Conservation (phyloP, 2,888 invertebrate genomes). For the Sphaerophoria rueppellii region DNA sequence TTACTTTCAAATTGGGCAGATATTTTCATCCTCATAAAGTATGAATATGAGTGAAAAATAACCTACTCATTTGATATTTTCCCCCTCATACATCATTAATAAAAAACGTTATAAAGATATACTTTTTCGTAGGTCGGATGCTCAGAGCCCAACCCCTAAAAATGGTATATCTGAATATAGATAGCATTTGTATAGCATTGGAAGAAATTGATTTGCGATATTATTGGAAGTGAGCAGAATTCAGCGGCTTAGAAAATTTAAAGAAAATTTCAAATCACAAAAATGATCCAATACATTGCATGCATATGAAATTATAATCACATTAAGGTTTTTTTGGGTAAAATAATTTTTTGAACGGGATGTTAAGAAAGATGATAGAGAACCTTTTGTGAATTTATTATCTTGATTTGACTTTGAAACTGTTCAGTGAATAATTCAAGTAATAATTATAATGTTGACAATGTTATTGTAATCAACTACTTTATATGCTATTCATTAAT, state of each 20-base stretch:
- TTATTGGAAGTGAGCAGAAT: slow-evolving; percentile 43
- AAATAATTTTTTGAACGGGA: slow-evolving; percentile 13
- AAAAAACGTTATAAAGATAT: slow-evolving; percentile 5
- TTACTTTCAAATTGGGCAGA: slow-evolving; percentile 1
- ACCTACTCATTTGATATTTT: slow-evolving; percentile 25
- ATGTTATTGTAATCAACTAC: background rate
- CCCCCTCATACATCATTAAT: slow-evolving; percentile 29
- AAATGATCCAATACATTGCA: slow-evolving; percentile 36
- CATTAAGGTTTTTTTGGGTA: slow-evolving; percentile 27
- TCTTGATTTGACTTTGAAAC: slow-evolving; percentile 40
- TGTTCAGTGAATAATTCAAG: slow-evolving; percentile 45
- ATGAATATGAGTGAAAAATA: background rate
- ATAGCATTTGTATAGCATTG: slow-evolving; percentile 44
- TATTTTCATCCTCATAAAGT: slow-evolving; percentile 5
- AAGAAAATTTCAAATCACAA: slow-evolving; percentile 41
- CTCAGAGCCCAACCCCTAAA: background rate
- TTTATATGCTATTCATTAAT: too few species aligned
- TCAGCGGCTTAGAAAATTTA: slow-evolving; percentile 62
- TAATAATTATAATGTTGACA: background rate
- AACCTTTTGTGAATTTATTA: slow-evolving; percentile 1
- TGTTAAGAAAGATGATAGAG: background rate
- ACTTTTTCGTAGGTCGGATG: slow-evolving; percentile 2
- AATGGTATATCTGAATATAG: background rate
- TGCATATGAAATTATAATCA: slow-evolving; percentile 51
- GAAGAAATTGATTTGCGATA: slow-evolving; percentile 56